These are phyloP conservation scores for Dorcus parallelipipedus DNA, from an alignment of 2,888 invertebrate species.

Conservation along the genomic window DNA sequence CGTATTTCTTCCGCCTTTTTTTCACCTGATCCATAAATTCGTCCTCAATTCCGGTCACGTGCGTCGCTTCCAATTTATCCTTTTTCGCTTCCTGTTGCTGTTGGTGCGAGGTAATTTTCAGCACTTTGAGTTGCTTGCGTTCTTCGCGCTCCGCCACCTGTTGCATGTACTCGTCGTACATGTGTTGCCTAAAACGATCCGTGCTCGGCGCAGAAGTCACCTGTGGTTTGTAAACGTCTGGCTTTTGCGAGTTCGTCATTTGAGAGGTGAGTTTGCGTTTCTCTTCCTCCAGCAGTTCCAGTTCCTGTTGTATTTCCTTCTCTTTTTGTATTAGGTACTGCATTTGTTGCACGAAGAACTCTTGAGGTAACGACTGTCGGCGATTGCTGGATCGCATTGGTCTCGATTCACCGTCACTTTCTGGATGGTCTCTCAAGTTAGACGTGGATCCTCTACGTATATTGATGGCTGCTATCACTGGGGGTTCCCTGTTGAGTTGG, in stretches of 20 bases:
- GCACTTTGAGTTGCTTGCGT: slow-evolving; percentile 73
- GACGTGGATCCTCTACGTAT: neutral
- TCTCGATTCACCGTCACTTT: neutral
- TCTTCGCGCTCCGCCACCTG: slow-evolving; percentile 77
- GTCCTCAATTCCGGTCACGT: slow-evolving; percentile 60
- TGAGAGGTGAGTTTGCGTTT: slow-evolving; percentile 47
- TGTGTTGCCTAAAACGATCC: slow-evolving; percentile 71
- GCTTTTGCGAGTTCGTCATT: slow-evolving; percentile 30
- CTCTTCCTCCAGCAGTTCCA: slow-evolving; percentile 60
- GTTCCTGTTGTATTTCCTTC: slow-evolving; percentile 64
- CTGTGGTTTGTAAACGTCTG: slow-evolving; percentile 3
- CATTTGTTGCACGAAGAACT: slow-evolving; percentile 62
- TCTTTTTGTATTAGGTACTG: slow-evolving; percentile 66
- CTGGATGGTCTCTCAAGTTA: neutral
- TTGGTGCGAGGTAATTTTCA: slow-evolving; percentile 67
- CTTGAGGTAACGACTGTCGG: slow-evolving; percentile 62
- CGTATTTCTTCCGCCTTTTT: slow-evolving; percentile 66
- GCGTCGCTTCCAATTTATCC: slow-evolving; percentile 38
- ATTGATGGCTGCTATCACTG: slow-evolving; percentile 3
- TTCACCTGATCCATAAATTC: slow-evolving; percentile 77
- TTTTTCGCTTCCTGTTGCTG: slow-evolving; percentile 36
- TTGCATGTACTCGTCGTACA: slow-evolving; percentile 80
- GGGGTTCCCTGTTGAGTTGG: slow-evolving; percentile 4
- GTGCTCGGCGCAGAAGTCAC: slow-evolving; percentile 42
- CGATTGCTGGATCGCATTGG: slow-evolving; percentile 27